Percentiles rank a stretch among this genome's conserved stretches.
Conservation (phyloP, 2,113 vertebrate genomes). For the Poecilia latipinna region DNA sequence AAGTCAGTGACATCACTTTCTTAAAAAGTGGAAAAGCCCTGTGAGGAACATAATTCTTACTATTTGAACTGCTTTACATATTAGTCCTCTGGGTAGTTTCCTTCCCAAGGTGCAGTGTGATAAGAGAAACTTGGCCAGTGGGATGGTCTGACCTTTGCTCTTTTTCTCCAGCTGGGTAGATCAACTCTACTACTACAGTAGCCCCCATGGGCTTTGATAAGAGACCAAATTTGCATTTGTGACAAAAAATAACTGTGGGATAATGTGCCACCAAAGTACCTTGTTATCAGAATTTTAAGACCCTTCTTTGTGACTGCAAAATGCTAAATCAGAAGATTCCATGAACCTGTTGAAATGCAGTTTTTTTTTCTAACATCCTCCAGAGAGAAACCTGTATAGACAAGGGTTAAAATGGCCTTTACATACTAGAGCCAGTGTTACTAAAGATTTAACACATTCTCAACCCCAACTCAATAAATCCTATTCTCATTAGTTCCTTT, state of each 20-base stretch:
- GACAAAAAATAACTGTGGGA: slow-evolving; percentile 16
- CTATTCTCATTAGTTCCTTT: background rate
- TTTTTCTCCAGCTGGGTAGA: slow-evolving; percentile 24
- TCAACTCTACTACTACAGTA: slow-evolving; percentile 18
- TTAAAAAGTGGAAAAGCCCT: background rate
- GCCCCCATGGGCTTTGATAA: slow-evolving; percentile 47
- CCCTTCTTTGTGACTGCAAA: slow-evolving; percentile 50
- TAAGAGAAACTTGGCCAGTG: slow-evolving; percentile 33
- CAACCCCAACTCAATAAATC: background rate
- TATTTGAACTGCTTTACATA: slow-evolving; percentile 7
- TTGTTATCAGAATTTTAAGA: slow-evolving; percentile 52
- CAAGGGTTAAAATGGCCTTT: slow-evolving; percentile 34
- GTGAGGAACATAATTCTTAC: background rate
- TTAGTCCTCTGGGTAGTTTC: slow-evolving; percentile 12
- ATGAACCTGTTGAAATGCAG: slow-evolving; percentile 57
- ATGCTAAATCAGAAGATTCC: slow-evolving; percentile 59
- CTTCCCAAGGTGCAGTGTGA: slow-evolving; percentile 23
- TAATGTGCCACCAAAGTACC: slow-evolving; percentile 8
- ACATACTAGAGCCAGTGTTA: background rate
- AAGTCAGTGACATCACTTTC: background rate
- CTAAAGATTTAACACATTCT: background rate
- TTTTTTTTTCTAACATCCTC: slow-evolving; percentile 38
- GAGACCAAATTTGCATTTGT: slow-evolving; percentile 15
- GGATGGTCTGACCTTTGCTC: slow-evolving; percentile 55
- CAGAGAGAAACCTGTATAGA: slow-evolving; percentile 31